Percentiles rank a stretch among this genome's conserved stretches.
Evolutionary conservation across 2,888 invertebrate genomes (phyloP).

Genomic region (Ormyrus nitidulus): DNA sequence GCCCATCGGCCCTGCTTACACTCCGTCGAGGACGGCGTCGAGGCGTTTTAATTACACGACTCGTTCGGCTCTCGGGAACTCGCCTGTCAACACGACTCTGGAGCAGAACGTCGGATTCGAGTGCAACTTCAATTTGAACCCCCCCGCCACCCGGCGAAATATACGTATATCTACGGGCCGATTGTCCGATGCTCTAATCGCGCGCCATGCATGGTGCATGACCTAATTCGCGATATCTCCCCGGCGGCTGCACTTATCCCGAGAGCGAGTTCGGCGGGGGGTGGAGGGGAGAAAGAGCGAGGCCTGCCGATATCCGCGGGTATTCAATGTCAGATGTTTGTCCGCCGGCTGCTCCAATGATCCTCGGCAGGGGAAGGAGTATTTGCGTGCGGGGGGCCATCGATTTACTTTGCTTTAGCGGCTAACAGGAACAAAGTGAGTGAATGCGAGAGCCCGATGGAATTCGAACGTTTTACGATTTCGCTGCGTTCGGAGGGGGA

Average conservation of each 20-base stretch:
- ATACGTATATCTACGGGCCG: neutral
- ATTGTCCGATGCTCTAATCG: constrained; percentile 48
- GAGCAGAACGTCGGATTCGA: constrained; percentile 48
- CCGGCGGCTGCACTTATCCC: constrained; percentile 3
- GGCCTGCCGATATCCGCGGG: too few relatives aligned
- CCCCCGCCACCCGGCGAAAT: neutral
- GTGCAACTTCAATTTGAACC: constrained; percentile 57
- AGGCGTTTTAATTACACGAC: constrained; percentile 59
- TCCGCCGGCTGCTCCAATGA: neutral
- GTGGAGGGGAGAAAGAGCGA: too few relatives aligned
- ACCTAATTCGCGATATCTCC: constrained; percentile 50
- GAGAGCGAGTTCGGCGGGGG: too few relatives aligned
- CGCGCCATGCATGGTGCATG: constrained; percentile 43
- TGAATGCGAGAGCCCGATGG: too few relatives aligned
- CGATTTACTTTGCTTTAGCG: too few relatives aligned
- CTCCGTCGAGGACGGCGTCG: neutral
- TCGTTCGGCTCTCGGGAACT: constrained; percentile 3
- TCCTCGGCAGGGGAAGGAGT: neutral
- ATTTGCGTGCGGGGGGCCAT: too few relatives aligned
- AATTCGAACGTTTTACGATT: too few relatives aligned
- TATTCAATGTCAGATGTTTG: constrained; percentile 25
- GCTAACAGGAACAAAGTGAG: too few relatives aligned
- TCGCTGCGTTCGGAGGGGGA: too few relatives aligned
- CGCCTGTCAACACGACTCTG: constrained; percentile 16
- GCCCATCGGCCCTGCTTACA: too few relatives aligned